Evolutionary conservation across 1,140 invertebrate genomes (phyloP).

Genomic region (Paraescarpia echinospica): DNA sequence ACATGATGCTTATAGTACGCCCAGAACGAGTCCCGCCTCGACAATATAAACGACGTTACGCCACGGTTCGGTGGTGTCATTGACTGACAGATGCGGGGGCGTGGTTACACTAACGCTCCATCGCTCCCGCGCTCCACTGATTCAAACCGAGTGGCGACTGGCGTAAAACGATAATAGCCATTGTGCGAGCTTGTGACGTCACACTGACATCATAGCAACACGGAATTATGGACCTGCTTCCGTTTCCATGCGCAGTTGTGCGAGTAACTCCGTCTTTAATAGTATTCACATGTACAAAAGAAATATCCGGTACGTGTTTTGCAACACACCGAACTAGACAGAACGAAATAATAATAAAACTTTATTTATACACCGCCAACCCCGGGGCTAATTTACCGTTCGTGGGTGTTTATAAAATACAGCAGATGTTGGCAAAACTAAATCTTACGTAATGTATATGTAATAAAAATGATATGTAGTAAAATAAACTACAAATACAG

Average conservation of each 20-base stretch:
- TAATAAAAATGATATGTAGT: too few species aligned
- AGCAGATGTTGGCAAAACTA: too few species aligned
- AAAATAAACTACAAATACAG: neutral
- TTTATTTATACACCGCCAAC: too few species aligned
- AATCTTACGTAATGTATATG: too few species aligned
- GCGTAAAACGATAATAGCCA: neutral
- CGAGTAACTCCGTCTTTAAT: too few species aligned
- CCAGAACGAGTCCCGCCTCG: neutral
- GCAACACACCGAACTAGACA: neutral
- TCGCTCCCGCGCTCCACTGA: neutral
- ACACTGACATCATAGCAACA: neutral
- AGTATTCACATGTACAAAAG: too few species aligned
- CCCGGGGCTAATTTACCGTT: too few species aligned
- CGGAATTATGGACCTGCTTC: neutral
- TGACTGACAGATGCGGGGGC: neutral
- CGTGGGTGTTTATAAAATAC: too few species aligned
- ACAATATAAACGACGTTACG: neutral
- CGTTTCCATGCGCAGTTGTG: neutral
- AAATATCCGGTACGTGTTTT: neutral
- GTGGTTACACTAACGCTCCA: neutral
- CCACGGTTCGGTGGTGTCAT: neutral
- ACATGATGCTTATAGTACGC: neutral
- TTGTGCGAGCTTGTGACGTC: neutral
- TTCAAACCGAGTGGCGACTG: neutral
- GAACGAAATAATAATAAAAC: too few species aligned